Conservation (phyloP, 2,888 invertebrate genomes). For the Agrotis ipsilon region DNA sequence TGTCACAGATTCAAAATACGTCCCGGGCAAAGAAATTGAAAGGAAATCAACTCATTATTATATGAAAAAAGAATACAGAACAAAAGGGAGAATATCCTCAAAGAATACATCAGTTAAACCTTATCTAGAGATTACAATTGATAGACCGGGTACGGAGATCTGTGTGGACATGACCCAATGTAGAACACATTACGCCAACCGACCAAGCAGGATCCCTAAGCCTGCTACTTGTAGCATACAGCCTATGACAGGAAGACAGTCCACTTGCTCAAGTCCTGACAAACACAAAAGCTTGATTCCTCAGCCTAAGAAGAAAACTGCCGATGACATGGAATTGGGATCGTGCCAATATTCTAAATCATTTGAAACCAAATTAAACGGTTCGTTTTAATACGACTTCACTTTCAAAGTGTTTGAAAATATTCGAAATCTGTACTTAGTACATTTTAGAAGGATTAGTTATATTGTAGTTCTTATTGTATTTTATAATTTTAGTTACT, state of each 20-base stretch:
- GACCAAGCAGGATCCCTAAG: conserved; percentile 59
- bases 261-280: not conserved
- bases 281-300: conserved; percentile 70
- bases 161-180: conserved; percentile 41
- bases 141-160: conserved; percentile 69
- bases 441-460: conserved; percentile 46
- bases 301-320: conserved; percentile 62
- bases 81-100: conserved; percentile 22
- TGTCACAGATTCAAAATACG: not conserved
- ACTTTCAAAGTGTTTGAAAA: not conserved
- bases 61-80: conserved; percentile 32
- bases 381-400: conserved; percentile 39
- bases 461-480: conserved; percentile 66
- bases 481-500: conserved; percentile 65
- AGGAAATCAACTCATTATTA: conserved; percentile 13
- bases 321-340: conserved; percentile 67
- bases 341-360: not conserved
- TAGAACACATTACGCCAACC: conserved; percentile 4
- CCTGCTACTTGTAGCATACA: conserved; percentile 29
- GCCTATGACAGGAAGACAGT: not conserved
- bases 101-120: conserved; percentile 56
- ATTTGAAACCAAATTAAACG: conserved; percentile 39
- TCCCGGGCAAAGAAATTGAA: conserved; percentile 13
- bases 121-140: conserved; percentile 73
- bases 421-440: not conserved